phyloP scores from a whole-genome alignment of 2,113 vertebrate genomes.

The Rhinoderma darwinii region DNA sequence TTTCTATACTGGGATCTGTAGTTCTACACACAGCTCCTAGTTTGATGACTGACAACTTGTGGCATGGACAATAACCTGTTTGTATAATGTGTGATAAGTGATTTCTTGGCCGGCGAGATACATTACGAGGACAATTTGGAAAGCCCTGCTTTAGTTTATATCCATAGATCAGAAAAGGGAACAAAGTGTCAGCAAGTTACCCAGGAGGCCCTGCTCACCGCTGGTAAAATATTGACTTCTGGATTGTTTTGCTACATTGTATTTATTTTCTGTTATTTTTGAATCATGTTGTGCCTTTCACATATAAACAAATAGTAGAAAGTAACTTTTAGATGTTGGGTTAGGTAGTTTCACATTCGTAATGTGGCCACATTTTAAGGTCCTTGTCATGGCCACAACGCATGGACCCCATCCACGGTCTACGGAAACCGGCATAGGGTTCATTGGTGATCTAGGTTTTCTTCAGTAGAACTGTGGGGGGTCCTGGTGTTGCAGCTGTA shows the following conservation, averaged over 20 bases:
- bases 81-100: not conserved
- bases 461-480: not conserved
- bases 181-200: not conserved
- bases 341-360: too few species aligned
- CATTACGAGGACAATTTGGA: too few species aligned
- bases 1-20: not conserved
- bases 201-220: too few species aligned
- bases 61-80: not conserved
- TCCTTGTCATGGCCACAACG: not conserved
- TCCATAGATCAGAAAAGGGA: not conserved
- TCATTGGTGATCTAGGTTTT: too few species aligned
- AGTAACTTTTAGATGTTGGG: not conserved
- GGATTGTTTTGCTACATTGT: not conserved
- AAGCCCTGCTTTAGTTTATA: not conserved
- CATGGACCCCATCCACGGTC: not conserved
- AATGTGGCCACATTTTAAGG: not conserved
- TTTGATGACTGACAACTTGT: too few species aligned
- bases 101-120: not conserved
- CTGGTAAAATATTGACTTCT: not conserved
- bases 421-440: not conserved
- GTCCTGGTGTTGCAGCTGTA: too few species aligned
- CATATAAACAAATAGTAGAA: too few species aligned
- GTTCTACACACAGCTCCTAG: not conserved
- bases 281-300: too few species aligned
- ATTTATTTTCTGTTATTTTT: not conserved